These are phyloP conservation scores for Pteronura brasiliensis DNA, from an alignment of 2,113 vertebrate genomes.

Conservation along the genomic window DNA sequence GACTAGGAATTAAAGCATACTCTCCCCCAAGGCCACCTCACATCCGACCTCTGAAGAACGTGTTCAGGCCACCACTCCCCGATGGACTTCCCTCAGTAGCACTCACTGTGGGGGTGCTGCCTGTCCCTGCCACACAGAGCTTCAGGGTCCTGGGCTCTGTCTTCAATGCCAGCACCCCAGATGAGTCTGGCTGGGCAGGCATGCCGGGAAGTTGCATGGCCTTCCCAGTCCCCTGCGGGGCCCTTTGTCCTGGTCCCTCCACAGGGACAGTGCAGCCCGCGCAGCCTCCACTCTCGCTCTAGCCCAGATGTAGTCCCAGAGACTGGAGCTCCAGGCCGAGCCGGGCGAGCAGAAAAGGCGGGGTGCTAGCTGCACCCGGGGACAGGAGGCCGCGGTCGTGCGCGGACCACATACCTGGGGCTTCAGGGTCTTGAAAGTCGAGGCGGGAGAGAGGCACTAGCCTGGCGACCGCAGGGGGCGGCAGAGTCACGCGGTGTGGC, in stretches of 20 bases:
- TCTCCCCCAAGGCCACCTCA: not conserved
- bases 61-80: not conserved
- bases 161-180: not conserved
- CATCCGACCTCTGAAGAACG: not conserved
- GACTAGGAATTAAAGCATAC: not conserved
- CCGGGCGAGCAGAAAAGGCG: not conserved
- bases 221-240: not conserved
- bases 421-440: not conserved
- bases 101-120: not conserved
- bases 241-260: not conserved
- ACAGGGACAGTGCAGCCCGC: not conserved
- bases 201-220: not conserved
- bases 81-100: not conserved
- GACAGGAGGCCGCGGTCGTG: not conserved
- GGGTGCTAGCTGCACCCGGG: not conserved
- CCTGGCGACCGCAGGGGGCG: conserved; percentile 19
- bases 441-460: not conserved
- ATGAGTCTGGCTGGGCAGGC: not conserved
- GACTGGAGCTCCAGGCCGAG: rapidly evolving
- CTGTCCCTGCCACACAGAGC: not conserved
- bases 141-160: not conserved
- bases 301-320: not conserved
- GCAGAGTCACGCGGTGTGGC: not conserved
- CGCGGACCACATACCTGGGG: not conserved
- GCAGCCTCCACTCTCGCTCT: not conserved